Base-by-base conservation (phyloP, 2,113 vertebrate species). In the Oncorhynchus nerka region DNA sequence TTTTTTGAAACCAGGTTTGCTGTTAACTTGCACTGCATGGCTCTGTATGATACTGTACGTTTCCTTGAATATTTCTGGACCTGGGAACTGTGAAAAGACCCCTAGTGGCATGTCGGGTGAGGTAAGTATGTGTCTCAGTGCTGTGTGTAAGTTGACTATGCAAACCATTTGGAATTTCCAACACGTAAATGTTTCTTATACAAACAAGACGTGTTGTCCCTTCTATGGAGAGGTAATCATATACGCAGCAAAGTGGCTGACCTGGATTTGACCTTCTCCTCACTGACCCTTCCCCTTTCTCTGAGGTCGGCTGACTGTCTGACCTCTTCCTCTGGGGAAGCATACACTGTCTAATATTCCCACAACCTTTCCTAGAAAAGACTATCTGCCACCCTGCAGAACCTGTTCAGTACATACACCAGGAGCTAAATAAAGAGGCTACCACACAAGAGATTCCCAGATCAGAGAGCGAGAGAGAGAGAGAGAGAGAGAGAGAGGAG, bases 381-480 rank as follows among this genome's bases (percentile, higher is more conserved):
- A 49, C 51, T 71, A 70, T 79, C 82, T 79, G 45, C 20, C 32
- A 55, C 16, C 48, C 15, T 70, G 75, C n/a, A 2, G 20, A 66
- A 16, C 32, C 24, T 22, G 4, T 26, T 15, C 65, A 13, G 20
- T 13, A 13, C 70, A 57, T 78, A 68, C 80, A 24, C 1, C 39
- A 64, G 73, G 81, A 68, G 86, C 72, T 84, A 78, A 79, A 81
- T 77, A 12, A 76, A 77, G 65, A 75, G 75, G 83, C 76, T 82
- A 79, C 75, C 74, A 4, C 65, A 1, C 55, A 28, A 57, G 57
- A 61, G 39, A 11, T 26, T 20, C 28, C 72, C 73, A 81, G 81
- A 78, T 68, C 73, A 70, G 51, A 65, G 32, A 30, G 51, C 0
- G 49, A 55, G 51, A 5, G 51, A 51, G n/a, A 39, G 73, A 26